A percentile compares a stretch with the other conserved stretches of the same genome.
Conservation (phyloP, 2,113 vertebrate species). For the Megaceryle torquata region DNA sequence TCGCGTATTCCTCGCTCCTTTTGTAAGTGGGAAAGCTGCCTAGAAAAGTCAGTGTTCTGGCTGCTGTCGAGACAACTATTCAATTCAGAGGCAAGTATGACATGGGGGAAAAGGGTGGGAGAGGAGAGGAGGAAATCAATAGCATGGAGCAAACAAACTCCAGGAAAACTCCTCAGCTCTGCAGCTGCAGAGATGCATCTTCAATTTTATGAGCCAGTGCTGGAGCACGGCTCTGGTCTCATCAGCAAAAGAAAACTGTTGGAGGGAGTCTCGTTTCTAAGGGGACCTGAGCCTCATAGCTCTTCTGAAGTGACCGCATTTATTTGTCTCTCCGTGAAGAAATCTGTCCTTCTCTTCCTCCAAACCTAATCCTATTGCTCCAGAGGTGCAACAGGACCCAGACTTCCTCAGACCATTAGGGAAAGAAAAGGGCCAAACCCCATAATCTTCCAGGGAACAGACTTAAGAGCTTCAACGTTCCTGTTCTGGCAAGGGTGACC, state of each 20-base stretch:
- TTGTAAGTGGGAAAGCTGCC: not conserved
- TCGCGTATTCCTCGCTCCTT: not conserved
- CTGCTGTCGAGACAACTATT: not conserved
- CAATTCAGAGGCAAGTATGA: not conserved
- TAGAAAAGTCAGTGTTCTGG: not conserved
- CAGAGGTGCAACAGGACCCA: not conserved
- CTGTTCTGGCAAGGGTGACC: not conserved
- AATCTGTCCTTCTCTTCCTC: not conserved
- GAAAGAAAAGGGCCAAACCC: not conserved
- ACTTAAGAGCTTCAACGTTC: not conserved
- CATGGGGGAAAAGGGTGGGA: not conserved
- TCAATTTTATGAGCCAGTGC: not conserved
- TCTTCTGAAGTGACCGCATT: not conserved
- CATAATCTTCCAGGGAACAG: not conserved
- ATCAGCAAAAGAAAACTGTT: not conserved
- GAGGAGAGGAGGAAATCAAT: not conserved
- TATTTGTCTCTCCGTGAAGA: not conserved
- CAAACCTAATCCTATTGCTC: not conserved
- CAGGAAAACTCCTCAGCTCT: constrained; percentile 6
- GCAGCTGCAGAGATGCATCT: not conserved
- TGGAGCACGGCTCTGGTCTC: not conserved
- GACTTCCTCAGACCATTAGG: not conserved
- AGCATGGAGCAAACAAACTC: not conserved
- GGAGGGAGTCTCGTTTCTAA: not conserved
- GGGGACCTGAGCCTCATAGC: not conserved